Evolutionary conservation across 2,113 vertebrate genomes (phyloP), one percentile per base, ranked within the genome.

Genomic region (Aramus guarauna): DNA sequence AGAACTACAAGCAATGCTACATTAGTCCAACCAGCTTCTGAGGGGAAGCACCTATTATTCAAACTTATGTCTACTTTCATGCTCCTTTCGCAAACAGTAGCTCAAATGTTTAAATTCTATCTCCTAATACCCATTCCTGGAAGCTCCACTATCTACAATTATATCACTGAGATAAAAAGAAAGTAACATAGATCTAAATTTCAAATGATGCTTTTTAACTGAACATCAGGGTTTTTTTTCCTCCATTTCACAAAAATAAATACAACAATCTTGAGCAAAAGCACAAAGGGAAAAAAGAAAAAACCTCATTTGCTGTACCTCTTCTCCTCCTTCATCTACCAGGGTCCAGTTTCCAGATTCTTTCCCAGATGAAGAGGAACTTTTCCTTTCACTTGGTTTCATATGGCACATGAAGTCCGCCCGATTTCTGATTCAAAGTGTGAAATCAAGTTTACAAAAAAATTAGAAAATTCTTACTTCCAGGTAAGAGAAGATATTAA

Each of bases 281-380:
- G 6, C 17, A 67, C 9, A 29, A 86, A 56, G 12, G 3, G 18
- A 2, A 37, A 63, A 56, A 11, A 7, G 60, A 43, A 32, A 16
- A 55, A 5, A 15, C 3, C 3, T 26, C 2, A 47, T 72, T 30
- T 48, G 10, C 18, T 59, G 53, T 97, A 99, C 99, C 99, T 99
- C 99, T 96, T 99, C 99, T 95, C 99, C 99, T 55, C 98, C 99
- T 97, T 99, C 99, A 92, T 99, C 99, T 23, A 99, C 99, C 36
- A 99, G 96, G 8, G 99, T 99, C 99, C 99, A 99, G 91, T 99
- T 99, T 21, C 99, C 99, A 59, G 99, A 99, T 15, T 98, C 98
- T 21, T 98, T 98, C 58, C 97, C 99, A n/a, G 98, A 98, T 5
- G 96, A 97, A 43, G 98, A 97, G 14, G 98, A 97, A 64, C 91